These are phyloP conservation scores for Laothoe populi DNA, from an alignment of 2,888 invertebrate species.

Conservation along the genomic window DNA sequence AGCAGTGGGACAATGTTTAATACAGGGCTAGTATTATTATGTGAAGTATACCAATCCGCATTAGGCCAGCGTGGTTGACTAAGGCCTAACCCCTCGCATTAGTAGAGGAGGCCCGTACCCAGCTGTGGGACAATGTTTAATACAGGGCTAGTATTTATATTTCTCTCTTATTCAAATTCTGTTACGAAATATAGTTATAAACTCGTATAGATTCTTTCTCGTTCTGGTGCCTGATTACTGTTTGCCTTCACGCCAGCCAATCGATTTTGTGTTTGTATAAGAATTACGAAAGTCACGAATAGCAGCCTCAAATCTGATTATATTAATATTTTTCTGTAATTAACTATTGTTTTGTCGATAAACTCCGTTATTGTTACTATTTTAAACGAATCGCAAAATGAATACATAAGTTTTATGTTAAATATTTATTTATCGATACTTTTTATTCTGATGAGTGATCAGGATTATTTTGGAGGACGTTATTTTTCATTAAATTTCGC, in stretches of 20 bases:
- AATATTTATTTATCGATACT: no score
- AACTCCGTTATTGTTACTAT: background rate
- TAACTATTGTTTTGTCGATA: background rate
- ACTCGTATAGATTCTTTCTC: conserved; percentile 3
- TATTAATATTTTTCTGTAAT: conserved; percentile 1
- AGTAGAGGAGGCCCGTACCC: no score
- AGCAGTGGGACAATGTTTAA: no score
- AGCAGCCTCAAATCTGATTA: background rate
- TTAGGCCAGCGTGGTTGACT: no score
- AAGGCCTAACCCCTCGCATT: no score
- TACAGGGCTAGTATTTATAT: no score
- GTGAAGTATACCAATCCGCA: no score
- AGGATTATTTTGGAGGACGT: background rate
- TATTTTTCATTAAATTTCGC: no score
- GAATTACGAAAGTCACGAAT: conserved; percentile 22
- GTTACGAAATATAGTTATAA: conserved; percentile 5
- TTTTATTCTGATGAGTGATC: no score
- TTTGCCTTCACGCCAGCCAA: conserved; percentile 20
- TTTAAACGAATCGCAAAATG: background rate
- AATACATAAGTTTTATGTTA: background rate
- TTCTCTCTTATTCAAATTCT: background rate
- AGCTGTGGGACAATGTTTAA: no score
- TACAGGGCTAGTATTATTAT: no score
- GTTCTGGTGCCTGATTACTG: conserved; percentile 13
- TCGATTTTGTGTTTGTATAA: conserved; percentile 17